Base-by-base conservation (phyloP, 2,888 invertebrate species). In the Pterostichus madidus region DNA sequence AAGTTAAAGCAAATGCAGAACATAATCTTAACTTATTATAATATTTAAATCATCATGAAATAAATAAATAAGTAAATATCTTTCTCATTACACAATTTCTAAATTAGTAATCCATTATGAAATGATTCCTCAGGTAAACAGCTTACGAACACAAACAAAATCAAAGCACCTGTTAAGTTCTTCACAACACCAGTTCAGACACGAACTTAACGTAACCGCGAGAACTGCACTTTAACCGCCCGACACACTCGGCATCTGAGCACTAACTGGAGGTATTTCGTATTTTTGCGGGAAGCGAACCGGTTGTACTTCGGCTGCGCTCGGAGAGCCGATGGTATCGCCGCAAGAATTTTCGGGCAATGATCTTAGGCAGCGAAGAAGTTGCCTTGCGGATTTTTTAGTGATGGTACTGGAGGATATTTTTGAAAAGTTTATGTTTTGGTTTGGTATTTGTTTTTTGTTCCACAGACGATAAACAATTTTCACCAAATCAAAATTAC, bases 201-300 rank as follows among this genome's bases (percentile, higher is more conserved):
- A 17, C 68, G 24, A 71, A 17, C 15, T 44, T 17, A 39, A 39
- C 39, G 8, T 39, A 3, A 39, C 6, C 17, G 56, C 44, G 17
- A 39, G 24, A 7, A 15, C 17, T 10, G 2, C 68, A 44, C 44
- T n/a, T 15, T 4, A 17, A 17, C 39, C 44, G 44, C 15, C 4
- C 35, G 35, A 4, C 11, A 32, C 64, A 8, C 68, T 71, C 46
- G 15, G n/a, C 77, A 61, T 81, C 75, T 64, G 39, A 64, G 13
- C 61, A 24, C 52, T 15, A 59, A 83, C 83, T 83, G 77, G 64
- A 24, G 77, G 76, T 73, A 83, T 83, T 83, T 83, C 64, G 71
- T 83, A 83, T 83, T 83, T 83, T 83, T 83, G 83, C 83, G 83
- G 46, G 83, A 77, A 64, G 64, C 64, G 31, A 83, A 83, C 83